Conservation (phyloP, 2,113 vertebrate species). For the Tringa solitaria region DNA sequence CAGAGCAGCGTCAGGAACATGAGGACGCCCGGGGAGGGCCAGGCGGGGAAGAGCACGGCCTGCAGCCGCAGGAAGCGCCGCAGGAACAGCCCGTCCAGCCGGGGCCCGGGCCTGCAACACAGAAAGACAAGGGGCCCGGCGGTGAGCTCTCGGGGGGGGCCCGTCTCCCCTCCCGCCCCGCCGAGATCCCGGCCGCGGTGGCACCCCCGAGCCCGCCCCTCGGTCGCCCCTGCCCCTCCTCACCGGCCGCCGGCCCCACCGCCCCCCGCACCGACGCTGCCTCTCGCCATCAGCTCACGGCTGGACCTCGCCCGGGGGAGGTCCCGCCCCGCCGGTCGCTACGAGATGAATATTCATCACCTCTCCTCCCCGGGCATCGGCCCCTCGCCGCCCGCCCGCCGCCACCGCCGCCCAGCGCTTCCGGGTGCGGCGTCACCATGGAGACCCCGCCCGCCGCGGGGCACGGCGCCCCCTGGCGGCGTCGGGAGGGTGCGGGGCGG, state of each 20-base stretch:
- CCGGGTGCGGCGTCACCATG: neutral
- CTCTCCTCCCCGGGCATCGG: neutral
- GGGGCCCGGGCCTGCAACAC: constrained; percentile 70
- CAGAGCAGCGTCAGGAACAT: constrained; percentile 90
- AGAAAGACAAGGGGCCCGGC: neutral
- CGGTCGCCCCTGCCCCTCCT: neutral
- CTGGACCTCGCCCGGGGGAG: too few species aligned
- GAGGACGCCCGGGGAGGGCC: constrained; percentile 80
- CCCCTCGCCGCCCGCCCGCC: neutral
- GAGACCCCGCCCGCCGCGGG: neutral
- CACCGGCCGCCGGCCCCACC: neutral
- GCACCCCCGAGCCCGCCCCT: neutral
- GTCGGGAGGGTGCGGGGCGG: too few species aligned
- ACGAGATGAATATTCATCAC: neutral
- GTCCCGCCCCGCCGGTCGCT: neutral
- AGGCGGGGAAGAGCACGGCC: constrained; percentile 87
- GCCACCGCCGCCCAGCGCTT: neutral
- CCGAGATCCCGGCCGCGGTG: too few species aligned
- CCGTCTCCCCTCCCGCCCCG: neutral
- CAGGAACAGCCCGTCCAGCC: constrained; percentile 83
- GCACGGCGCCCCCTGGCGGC: neutral
- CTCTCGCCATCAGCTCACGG: neutral
- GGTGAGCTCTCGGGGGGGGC: neutral
- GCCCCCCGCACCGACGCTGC: neutral
- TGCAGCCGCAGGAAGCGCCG: constrained; percentile 84